These are phyloP conservation scores for Polymixis lichenea DNA, from an alignment of 2,888 invertebrate genomes.

Conservation along the genomic window DNA sequence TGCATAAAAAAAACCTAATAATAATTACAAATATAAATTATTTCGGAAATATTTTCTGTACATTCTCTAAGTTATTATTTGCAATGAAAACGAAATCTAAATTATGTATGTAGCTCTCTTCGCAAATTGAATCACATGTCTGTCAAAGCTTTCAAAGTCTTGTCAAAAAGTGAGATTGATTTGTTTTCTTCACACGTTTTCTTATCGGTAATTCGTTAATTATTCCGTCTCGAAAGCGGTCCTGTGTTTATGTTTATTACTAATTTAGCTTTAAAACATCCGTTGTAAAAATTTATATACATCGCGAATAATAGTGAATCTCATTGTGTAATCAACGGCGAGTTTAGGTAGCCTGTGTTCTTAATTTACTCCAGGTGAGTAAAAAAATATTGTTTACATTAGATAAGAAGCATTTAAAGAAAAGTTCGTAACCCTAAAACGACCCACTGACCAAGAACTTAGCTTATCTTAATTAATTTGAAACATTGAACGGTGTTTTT, in stretches of 20 bases:
- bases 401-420: not conserved
- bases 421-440: not conserved
- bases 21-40: not conserved
- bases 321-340: slow-evolving; percentile 27
- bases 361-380: slow-evolving; percentile 23
- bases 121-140: slow-evolving; percentile 20
- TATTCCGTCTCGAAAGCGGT: slow-evolving; percentile 22
- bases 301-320: slow-evolving; percentile 14
- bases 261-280: slow-evolving; percentile 28
- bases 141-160: not conserved
- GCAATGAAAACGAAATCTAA: not conserved
- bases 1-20: not conserved
- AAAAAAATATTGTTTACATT: slow-evolving; percentile 8
- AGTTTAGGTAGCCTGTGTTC: not conserved
- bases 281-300: slow-evolving; percentile 1
- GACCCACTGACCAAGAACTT: not conserved
- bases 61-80: not conserved
- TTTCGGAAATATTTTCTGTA: not conserved
- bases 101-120: not conserved
- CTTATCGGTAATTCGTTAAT: slow-evolving; percentile 20
- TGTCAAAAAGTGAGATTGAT: slow-evolving; percentile 32
- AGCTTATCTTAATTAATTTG: not conserved
- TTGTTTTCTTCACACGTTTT: slow-evolving; percentile 37
- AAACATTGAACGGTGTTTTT: not conserved
- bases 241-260: slow-evolving; percentile 26